Base-by-base conservation (phyloP, 1,140 invertebrate genomes). In the Drosophila miranda region DNA sequence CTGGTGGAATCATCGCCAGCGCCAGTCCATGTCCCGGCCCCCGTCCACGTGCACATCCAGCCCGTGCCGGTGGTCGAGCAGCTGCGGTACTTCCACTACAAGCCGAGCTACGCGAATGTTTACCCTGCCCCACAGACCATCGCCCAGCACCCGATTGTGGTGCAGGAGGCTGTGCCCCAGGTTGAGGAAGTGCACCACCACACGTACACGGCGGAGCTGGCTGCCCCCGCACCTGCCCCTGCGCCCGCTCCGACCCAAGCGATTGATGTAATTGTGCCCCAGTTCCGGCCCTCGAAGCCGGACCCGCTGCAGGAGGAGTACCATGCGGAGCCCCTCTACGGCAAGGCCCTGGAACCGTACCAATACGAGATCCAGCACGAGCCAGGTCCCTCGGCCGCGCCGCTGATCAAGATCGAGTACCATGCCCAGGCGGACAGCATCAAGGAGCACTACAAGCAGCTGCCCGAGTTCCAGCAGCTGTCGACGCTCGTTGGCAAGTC, bases 401-500 rank as follows among this genome's bases (percentile, higher is more conserved):
- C 82, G 0, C 19, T 89, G 11, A 90, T 90, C 14, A 84, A 90
- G 48, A 89, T 90, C 14, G 89, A 90, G 55, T 89, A 90, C 26
- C 82, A 84, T 26, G 86, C 75, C 9, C 82, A 75, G 0, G 53
- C 64, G 6, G 79, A 90, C 9, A 50, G 50, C 6, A n/a, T 82
- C 7, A 90, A 88, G 42, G 78, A 84, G 21, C 71, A 89, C 52
- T 90, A 84, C 51, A 90, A 90, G 23, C 72, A 89, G 6, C 42
- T 84, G 41, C 75, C 75, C 1, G 87, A 90, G 50, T 90, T 90
- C 28, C 74, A 77, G 9, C 78, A 89, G 19, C 62, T 90, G 11
- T 90, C 89, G 14, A 76, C 89, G 1, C 49, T 90, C 3, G 80
- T 90, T 3, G 89, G 89, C 49, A 90, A 90, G 42, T 90, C 89